These are phyloP conservation scores for Pachypeltis micranthus DNA, from an alignment of 1,140 invertebrate species.

Conservation along the genomic window DNA sequence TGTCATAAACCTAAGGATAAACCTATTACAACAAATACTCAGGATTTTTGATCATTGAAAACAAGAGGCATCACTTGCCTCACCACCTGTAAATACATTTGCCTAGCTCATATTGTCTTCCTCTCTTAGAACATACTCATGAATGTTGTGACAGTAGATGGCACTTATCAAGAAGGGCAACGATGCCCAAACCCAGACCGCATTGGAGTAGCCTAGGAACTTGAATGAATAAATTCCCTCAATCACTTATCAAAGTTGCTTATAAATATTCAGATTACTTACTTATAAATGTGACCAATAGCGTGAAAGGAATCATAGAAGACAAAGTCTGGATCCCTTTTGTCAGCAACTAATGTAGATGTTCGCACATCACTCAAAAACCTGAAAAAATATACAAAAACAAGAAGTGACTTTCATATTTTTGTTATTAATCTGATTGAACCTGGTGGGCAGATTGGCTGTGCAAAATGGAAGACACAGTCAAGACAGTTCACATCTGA, in stretches of 20 bases:
- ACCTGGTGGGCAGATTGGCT: no score
- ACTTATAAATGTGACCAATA: slow-evolving; percentile 79
- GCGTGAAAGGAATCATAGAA: slow-evolving; percentile 75
- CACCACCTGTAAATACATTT: slow-evolving; percentile 17
- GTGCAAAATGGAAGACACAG: no score
- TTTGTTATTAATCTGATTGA: no score
- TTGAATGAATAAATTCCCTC: not conserved
- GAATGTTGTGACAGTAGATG: not conserved
- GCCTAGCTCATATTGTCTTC: not conserved
- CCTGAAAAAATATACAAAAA: slow-evolving; percentile 35
- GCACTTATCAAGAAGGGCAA: not conserved
- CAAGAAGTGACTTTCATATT: no score
- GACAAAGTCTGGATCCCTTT: slow-evolving; percentile 83
- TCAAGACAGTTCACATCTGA: no score
- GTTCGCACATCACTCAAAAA: slow-evolving; percentile 64
- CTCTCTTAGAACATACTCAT: not conserved
- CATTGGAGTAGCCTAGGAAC: no score
- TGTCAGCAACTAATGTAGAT: slow-evolving; percentile 56
- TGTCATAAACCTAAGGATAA: no score
- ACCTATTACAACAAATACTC: no score
- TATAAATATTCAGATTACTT: slow-evolving; percentile 29
- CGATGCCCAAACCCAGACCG: no score
- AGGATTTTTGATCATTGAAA: no score
- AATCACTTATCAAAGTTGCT: not conserved
- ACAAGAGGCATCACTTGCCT: no score